Conservation (phyloP, 37 sponge, comb jelly and placozoan genomes). For the Tethya wilhelma region DNA sequence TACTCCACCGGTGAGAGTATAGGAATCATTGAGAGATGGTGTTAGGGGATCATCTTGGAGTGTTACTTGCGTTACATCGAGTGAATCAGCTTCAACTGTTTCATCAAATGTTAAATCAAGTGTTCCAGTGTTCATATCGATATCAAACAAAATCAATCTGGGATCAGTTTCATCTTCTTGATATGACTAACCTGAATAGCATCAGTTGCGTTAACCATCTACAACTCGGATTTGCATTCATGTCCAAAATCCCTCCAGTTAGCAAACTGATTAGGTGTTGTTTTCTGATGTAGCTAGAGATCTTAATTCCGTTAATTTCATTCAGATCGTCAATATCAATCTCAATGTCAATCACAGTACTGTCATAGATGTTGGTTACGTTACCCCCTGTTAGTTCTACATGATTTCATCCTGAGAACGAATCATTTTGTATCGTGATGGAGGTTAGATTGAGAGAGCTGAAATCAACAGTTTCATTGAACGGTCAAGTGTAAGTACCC, state of each 20-base stretch:
- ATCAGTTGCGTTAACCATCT: constrained; percentile 10
- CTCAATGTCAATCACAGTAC: constrained; percentile 55
- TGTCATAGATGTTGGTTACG: constrained; percentile 47
- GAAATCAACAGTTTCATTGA: constrained; percentile 84
- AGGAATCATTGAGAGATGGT: constrained; percentile 15
- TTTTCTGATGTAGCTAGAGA: constrained; percentile 52
- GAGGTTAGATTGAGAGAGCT: constrained; percentile 51
- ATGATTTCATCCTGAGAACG: not conserved
- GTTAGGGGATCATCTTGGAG: constrained; percentile 56
- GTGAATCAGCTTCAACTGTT: constrained; percentile 80
- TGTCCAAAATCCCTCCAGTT: constrained; percentile 72
- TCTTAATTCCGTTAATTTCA: constrained; percentile 68
- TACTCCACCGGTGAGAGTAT: constrained; percentile 73
- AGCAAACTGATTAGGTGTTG: constrained; percentile 64
- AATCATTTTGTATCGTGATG: constrained; percentile 48
- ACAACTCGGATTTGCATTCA: constrained; percentile 72
- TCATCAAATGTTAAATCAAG: constrained; percentile 81
- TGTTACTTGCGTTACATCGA: constrained; percentile 56
- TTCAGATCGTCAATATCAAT: constrained; percentile 70
- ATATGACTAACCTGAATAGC: constrained; percentile 39
- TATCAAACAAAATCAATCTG: constrained; percentile 38
- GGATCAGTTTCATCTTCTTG: constrained; percentile 68
- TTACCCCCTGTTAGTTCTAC: constrained; percentile 63
- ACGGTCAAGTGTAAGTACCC: constrained; percentile 72
- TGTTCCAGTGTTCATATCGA: constrained; percentile 68